A percentile compares a stretch with the other conserved stretches of the same genome.
These are phyloP conservation scores for Intellagama lesueurii DNA, from an alignment of 2,797 vertebrate species.

Conservation along the genomic window DNA sequence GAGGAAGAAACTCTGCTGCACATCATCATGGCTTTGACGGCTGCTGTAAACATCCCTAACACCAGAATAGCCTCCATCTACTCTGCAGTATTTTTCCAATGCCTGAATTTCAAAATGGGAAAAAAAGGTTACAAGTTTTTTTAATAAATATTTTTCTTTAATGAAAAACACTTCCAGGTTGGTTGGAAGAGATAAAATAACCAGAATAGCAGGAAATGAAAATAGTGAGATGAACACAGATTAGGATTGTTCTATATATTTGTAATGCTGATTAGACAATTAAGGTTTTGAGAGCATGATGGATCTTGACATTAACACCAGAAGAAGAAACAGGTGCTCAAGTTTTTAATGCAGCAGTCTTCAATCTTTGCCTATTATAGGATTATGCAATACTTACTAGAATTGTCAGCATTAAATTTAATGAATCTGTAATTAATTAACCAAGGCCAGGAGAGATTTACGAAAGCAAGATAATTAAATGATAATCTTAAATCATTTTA, in stretches of 20 bases:
- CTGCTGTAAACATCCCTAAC: conserved; percentile 90
- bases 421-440: neutral
- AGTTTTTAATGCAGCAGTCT: neutral
- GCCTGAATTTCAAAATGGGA: conserved; percentile 80
- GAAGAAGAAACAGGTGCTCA: neutral
- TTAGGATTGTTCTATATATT: neutral
- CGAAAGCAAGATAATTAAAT: neutral
- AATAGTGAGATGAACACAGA: neutral
- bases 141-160: conserved; percentile 20
- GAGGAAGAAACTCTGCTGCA: conserved; percentile 98
- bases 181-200: conserved; percentile 37
- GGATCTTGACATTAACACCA: neutral
- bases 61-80: conserved; percentile 95
- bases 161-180: neutral
- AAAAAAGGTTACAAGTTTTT: conserved; percentile 7
- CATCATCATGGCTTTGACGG: conserved; percentile 89
- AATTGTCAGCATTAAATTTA: neutral
- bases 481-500: neutral
- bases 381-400: neutral
- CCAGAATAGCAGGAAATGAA: conserved; percentile 1
- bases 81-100: conserved; percentile 91
- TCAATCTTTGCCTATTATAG: neutral
- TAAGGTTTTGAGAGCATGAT: neutral
- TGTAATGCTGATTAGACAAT: neutral
- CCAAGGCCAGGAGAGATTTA: neutral